Percentiles rank a stretch among this genome's conserved stretches.
These are phyloP conservation scores for Decapterus maruadsi DNA, from an alignment of 2,797 vertebrate genomes.

Conservation along the genomic window DNA sequence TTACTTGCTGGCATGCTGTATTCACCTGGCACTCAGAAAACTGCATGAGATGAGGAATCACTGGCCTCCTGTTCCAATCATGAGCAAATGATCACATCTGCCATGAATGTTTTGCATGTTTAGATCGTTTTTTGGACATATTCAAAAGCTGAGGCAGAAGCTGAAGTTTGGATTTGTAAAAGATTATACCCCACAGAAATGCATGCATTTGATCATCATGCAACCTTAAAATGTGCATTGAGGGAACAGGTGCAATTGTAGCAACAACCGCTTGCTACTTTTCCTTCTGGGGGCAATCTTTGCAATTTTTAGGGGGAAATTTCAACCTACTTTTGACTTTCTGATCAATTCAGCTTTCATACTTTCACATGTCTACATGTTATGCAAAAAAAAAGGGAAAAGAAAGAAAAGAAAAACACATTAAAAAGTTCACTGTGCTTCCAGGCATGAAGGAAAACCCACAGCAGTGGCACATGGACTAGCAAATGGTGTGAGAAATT, in stretches of 20 bases:
- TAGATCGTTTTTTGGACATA: not conserved
- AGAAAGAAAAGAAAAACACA: not conserved
- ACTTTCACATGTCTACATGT: not conserved
- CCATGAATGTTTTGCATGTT: not conserved
- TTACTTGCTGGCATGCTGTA: not conserved
- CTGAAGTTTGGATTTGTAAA: not conserved
- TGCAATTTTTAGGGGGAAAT: not conserved
- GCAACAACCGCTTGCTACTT: not conserved
- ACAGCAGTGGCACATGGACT: slow-evolving; percentile 34
- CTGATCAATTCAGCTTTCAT: not conserved
- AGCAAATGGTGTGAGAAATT: slow-evolving; percentile 64
- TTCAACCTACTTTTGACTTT: not conserved
- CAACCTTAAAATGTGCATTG: not conserved
- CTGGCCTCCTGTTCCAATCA: not conserved
- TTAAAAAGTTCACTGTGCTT: not conserved
- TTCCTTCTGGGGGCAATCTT: not conserved
- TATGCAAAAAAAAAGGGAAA: slow-evolving; percentile 13
- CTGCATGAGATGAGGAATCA: not conserved
- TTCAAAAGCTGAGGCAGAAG: not conserved
- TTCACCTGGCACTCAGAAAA: not conserved
- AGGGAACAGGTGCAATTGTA: not conserved
- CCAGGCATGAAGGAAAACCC: slow-evolving; percentile 1
- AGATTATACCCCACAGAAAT: not conserved
- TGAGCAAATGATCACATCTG: not conserved
- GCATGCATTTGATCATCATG: not conserved